Percentiles rank a stretch among this genome's conserved stretches.
Conservation (phyloP, 2,797 vertebrate genomes). For the Dicrostonyx torquatus region DNA sequence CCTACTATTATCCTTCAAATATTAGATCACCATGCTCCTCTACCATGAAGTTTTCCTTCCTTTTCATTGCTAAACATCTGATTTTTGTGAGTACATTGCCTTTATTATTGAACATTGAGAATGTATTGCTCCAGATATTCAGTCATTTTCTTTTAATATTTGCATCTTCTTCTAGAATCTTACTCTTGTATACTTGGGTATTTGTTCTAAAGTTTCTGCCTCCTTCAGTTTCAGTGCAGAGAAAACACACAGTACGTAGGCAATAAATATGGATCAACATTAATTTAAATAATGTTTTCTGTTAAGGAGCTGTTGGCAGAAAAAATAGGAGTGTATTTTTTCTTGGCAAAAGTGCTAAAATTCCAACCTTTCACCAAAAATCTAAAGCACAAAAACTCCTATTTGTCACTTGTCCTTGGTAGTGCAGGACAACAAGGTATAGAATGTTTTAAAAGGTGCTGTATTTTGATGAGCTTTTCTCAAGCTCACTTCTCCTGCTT, state of each 20-base stretch:
- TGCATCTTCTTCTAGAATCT: neutral
- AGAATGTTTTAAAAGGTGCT: neutral
- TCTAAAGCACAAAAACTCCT: neutral
- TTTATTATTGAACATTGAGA: neutral
- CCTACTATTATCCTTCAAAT: neutral
- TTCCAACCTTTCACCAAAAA: neutral
- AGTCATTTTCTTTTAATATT: neutral
- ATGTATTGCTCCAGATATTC: neutral
- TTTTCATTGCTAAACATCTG: neutral
- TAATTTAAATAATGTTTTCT: neutral
- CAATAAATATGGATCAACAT: neutral
- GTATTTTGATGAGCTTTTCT: neutral
- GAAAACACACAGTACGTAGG: neutral
- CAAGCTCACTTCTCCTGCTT: neutral
- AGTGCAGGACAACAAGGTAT: neutral
- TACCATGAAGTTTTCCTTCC: neutral
- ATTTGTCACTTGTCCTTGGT: neutral
- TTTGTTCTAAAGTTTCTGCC: neutral
- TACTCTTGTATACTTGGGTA: neutral
- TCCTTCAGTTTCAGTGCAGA: neutral
- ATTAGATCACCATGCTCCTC: neutral
- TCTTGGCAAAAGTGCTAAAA: neutral
- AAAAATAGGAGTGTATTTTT: neutral
- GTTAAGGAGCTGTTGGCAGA: neutral
- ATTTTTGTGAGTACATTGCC: neutral